Evolutionary conservation across 1,140 invertebrate species (phyloP), one percentile per base, ranked within the genome.

Genomic region (Brachionus koreanus): DNA sequence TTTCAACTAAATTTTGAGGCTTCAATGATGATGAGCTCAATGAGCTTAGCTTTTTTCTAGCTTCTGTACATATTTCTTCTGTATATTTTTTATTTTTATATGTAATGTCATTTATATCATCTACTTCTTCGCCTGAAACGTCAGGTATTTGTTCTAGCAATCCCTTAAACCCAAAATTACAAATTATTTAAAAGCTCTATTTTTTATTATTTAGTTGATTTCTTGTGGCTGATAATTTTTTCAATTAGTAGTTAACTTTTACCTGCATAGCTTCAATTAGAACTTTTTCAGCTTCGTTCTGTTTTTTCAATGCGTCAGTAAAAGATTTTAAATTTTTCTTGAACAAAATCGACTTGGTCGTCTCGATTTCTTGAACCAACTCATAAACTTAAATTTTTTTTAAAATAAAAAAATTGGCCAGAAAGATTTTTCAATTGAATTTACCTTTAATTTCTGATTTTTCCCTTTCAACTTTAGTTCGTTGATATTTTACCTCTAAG

Each of bases 231-330:
- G 2, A 3, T 35, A 19, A 29, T 2, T 65, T 12, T 65, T 35
- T 5, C 1, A 12, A 65, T n/a, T 2, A 12, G 5, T 12, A 46
- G 5, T 46, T 46, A 65, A 33, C 5, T 65, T 16, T 19, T 16
- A 75, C 75, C 35, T 61, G 19, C 76, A 79, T 79, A 10, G 76
- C 76, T 10, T 79, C 49, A 23, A 79, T 25, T 12, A 79, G 33
- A 10, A 79, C 76, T 43, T 13, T 57, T 65, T 79, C 76, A 5
- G 76, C 76, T 43, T 79, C 76, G 29, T 79, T 79, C 42, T 79
- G 49, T 57, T 49, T 23, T 19, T 39, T 79, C n/a, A 79, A 25
- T 61, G 49, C 49, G 4, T 65, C 76, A 19, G 76, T 42, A 35
- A 79, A 43, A 39, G 33, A 12, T 23, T 79, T 57, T 33, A 79